A percentile compares a stretch with the other conserved stretches of the same genome.
Evolutionary conservation across 92 coral and sea anemone genomes (phyloP).

Genomic region (Heteractis magnifica): DNA sequence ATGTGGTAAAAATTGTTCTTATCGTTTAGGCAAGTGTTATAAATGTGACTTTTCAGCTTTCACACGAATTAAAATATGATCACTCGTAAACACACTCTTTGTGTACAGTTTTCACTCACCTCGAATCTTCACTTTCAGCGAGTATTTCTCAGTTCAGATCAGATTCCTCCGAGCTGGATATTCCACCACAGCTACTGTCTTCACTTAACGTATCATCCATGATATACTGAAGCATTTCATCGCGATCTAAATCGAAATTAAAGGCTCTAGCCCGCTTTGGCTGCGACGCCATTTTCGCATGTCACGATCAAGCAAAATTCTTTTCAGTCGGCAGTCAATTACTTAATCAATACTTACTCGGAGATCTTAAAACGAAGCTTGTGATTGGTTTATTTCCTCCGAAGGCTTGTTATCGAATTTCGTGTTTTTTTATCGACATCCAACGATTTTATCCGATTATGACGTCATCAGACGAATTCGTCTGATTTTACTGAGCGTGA

Average conservation of each 20-base stretch:
- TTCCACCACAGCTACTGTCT: not conserved
- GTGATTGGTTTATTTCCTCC: not conserved
- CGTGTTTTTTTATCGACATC: not conserved
- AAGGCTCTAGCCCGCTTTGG: not conserved
- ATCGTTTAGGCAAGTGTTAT: not conserved
- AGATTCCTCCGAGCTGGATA: not conserved
- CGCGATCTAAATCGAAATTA: not conserved
- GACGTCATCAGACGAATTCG: not conserved
- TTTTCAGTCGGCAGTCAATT: not conserved
- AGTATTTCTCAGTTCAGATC: not conserved
- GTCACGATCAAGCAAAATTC: not conserved
- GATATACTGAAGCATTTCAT: not conserved
- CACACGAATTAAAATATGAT: not conserved
- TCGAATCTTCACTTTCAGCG: not conserved
- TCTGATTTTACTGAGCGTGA: no score
- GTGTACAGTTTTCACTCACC: not conserved
- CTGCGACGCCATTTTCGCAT: not conserved
- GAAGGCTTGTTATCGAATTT: not conserved
- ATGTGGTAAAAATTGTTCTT: not conserved
- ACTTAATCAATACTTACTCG: not conserved
- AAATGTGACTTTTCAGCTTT: not conserved
- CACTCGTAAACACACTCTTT: not conserved
- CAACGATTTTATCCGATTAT: not conserved
- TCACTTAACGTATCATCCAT: not conserved
- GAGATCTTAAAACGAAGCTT: not conserved